Evolutionary conservation across 2,113 vertebrate genomes (phyloP), one percentile per base, ranked within the genome.

Genomic region (Ceratotherium simum): DNA sequence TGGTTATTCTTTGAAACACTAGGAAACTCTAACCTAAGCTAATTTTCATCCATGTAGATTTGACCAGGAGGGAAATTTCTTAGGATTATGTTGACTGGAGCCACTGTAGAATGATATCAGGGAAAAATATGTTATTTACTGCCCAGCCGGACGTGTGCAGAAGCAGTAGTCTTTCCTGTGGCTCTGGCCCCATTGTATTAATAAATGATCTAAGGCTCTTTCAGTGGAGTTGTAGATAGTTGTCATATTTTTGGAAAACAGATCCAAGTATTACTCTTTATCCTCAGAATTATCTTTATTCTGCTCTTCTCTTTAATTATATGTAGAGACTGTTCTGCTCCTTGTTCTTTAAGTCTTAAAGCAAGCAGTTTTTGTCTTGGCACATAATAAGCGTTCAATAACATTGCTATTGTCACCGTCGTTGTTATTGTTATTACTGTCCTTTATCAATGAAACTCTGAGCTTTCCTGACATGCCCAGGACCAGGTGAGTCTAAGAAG

Each of bases 221-320:
- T 96, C 60, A 31, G 6, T 70, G 46, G 69, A 72, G 20, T 75
- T 87, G 94, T 67, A 90, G 75, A 80, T 39, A 48, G 36, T 60
- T 93, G 58, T 76, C 90, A 54, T 86, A 90, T 76, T 88, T 91
- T 83, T 39, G 64, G 60, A 33, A 75, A 76, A 70, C 46, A 80
- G 69, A 96, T 96, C 56, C 90, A 89, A 97, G 78, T 42, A 0
- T 79, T 48, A 48, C 20, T 92, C 79, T 75, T 95, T 54, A 80
- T 86, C 27, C 21, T 87, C 39, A 95, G 83, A 95, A 78, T 90
- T 86, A 39, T 79, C 76, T 93, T 93, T 78, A 76, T 91, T 97
- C 60, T 73, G 31, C 31, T 93, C 42, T 76, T 93, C 39, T 82
- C 69, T 92, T 96, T 95, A 87, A 84, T 93, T 86, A 42, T 62